These are phyloP conservation scores for Heliocidaris erythrogramma DNA, from an alignment of 35 echinoderm and acorn worm genomes.

Conservation along the genomic window DNA sequence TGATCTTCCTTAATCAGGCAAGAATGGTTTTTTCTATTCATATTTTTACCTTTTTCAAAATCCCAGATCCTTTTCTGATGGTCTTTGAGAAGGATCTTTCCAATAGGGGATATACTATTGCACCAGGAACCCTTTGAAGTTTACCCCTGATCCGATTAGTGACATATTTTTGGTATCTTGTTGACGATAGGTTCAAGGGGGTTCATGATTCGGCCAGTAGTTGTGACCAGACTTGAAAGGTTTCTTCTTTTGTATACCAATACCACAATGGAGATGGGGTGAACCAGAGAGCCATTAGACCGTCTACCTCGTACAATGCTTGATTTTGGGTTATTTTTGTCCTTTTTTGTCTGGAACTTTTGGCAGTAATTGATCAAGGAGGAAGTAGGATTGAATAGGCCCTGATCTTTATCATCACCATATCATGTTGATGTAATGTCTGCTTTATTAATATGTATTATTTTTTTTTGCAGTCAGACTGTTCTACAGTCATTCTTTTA, in stretches of 20 bases:
- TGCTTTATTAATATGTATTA: background rate
- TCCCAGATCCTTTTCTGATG: background rate
- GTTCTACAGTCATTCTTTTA: background rate
- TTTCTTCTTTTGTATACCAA: conserved; percentile 13
- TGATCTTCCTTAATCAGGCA: background rate
- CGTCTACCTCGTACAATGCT: background rate
- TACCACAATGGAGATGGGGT: background rate
- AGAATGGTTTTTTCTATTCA: no score
- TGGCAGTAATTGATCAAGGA: conserved; percentile 16
- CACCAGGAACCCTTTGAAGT: background rate
- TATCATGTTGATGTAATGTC: background rate
- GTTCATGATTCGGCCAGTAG: background rate
- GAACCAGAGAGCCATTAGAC: conserved; percentile 1
- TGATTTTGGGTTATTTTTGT: background rate
- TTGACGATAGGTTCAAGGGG: background rate
- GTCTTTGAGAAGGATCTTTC: background rate
- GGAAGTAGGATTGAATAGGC: conserved; percentile 2
- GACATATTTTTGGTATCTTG: background rate
- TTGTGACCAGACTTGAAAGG: background rate
- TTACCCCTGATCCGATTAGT: background rate
- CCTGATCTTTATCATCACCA: background rate
- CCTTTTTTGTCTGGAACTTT: background rate
- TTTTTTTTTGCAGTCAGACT: background rate
- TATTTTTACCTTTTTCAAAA: no score
- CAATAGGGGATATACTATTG: background rate